phyloP scores from a whole-genome alignment of 2,113 vertebrate genomes.

The Numida meleagris region DNA sequence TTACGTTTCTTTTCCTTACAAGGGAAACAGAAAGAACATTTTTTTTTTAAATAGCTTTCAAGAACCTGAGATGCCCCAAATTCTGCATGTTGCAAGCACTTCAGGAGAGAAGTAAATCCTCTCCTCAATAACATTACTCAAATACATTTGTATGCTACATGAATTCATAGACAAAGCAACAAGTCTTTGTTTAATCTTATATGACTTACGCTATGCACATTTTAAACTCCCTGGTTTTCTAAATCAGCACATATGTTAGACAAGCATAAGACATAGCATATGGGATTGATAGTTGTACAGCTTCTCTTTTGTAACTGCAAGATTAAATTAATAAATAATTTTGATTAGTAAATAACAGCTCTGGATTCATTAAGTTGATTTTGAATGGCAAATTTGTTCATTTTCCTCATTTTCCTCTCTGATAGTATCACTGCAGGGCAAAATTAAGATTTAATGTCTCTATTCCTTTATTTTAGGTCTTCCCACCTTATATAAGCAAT shows the following conservation, averaged over 20 bases:
- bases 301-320: not conserved
- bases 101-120: not conserved
- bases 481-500: not conserved
- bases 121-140: not conserved
- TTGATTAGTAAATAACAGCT: not conserved
- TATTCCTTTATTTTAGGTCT: not conserved
- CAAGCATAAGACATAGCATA: not conserved
- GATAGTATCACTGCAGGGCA: not conserved
- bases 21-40: not conserved
- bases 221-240: not conserved
- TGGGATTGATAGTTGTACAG: not conserved
- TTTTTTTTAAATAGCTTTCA: not conserved
- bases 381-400: not conserved
- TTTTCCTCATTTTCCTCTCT: not conserved
- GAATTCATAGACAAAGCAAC: not conserved
- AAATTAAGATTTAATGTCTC: not conserved
- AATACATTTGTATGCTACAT: not conserved
- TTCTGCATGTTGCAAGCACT: not conserved
- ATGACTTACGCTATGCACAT: not conserved
- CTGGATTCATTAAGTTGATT: not conserved
- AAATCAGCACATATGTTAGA: not conserved
- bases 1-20: not conserved
- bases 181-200: not conserved
- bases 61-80: not conserved
- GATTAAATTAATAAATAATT: not conserved